Conservation (phyloP, 1,140 invertebrate genomes). For the Pachypsylla venusta region DNA sequence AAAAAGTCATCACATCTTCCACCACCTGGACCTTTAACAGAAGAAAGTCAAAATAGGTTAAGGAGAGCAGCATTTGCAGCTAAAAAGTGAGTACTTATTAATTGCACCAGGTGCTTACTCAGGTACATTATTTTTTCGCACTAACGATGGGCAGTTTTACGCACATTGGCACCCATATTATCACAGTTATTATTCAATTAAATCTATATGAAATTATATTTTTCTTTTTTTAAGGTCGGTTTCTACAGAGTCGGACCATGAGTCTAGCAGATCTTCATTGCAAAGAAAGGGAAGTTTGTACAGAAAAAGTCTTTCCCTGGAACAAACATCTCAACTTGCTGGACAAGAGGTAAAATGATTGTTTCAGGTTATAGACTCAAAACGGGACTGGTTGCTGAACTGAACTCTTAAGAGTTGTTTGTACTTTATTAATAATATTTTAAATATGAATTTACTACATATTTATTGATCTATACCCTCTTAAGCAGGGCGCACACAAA, state of each 20-base stretch:
- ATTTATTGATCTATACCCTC: conserved; percentile 5
- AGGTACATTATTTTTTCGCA: too few species aligned
- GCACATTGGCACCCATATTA: too few species aligned
- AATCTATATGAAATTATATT: not conserved
- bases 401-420: too few species aligned
- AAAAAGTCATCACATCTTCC: conserved; percentile 27
- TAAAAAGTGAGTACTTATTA: conserved; percentile 23
- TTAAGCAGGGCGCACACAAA: conserved; percentile 4
- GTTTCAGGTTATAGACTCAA: not conserved
- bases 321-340: conserved; percentile 40
- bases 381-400: too few species aligned
- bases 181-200: too few species aligned
- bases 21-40: too few species aligned
- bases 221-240: conserved; percentile 22
- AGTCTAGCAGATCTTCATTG: conserved; percentile 16
- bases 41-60: conserved; percentile 12
- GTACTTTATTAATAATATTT: not conserved
- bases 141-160: too few species aligned
- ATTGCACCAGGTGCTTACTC: too few species aligned
- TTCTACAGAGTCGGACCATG: conserved; percentile 24
- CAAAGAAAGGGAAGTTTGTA: conserved; percentile 41
- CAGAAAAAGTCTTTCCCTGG: conserved; percentile 56
- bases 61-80: conserved; percentile 22
- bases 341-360: conserved; percentile 6
- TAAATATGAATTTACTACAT: not conserved